phyloP scores from a whole-genome alignment of 2,113 vertebrate genomes.

The Ceyx margarethae region DNA sequence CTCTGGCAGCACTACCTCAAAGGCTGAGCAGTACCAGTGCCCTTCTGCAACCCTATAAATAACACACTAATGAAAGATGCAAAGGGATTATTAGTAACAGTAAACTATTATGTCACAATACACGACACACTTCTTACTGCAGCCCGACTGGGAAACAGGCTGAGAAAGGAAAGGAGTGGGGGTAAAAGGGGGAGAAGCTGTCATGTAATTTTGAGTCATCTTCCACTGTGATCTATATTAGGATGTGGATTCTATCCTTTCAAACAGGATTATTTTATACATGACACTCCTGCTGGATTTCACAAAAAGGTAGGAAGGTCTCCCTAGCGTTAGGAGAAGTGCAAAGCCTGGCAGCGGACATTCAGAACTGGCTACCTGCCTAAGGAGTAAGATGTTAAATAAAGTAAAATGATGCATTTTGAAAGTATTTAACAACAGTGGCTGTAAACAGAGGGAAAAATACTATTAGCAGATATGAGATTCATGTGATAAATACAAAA shows the following conservation, averaged over 20 bases:
- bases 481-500: conserved; percentile 42
- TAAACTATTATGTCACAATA: conserved; percentile 45
- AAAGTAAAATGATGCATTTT: conserved; percentile 53
- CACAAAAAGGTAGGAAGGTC: background rate
- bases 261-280: conserved; percentile 52
- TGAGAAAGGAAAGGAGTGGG: background rate
- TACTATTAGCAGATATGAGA: conserved; percentile 44
- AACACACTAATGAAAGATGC: conserved; percentile 56
- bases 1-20: background rate
- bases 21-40: background rate
- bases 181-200: background rate
- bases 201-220: conserved; percentile 66
- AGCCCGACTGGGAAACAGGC: background rate
- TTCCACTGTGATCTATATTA: conserved; percentile 62
- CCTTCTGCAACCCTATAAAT: conserved; percentile 64
- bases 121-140: background rate
- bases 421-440: conserved; percentile 34
- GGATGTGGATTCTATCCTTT: conserved; percentile 36
- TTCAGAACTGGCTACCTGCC: conserved; percentile 6
- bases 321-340: background rate
- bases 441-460: conserved; percentile 52
- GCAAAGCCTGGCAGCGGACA: conserved; percentile 37
- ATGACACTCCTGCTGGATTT: conserved; percentile 36
- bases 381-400: background rate
- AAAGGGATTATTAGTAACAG: conserved; percentile 44